Base-by-base conservation (phyloP, 2,888 invertebrate genomes). In the Tenthredo scrophulariae region DNA sequence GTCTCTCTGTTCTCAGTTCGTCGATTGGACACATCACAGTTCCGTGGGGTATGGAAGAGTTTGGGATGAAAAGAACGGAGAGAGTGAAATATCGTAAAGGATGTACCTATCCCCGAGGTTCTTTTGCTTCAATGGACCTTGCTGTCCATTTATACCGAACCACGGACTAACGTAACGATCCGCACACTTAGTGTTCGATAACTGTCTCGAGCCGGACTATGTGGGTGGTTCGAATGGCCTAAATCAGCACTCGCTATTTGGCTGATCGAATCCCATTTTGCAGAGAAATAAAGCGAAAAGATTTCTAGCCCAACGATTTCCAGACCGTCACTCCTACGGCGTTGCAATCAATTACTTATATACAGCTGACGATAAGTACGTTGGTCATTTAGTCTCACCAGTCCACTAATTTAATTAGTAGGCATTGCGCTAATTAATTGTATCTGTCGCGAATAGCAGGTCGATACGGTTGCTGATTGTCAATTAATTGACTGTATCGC, bases 401-500 rank as follows among this genome's bases (percentile, higher is more conserved):
- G 67, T 67, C 67, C 18, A 40, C 67, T 83, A 67, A 83, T 67
- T 83, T 83, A 83, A 83, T 83, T 83, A 70, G 83, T 46, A 37
- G 67, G 67, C 50, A 83, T 83, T 40, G 46, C 84, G 86, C 90
- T 92, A 92, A 92, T 92, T 92, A 92, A 92, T 92, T 90, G 92
- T 91, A 90, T 89, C 91, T 90, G 90, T 90, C 89, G 88, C 86
- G 87, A 87, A 89, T 89, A 89, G 89, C 88, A 87, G 86, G 85
- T 70, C 65, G 67, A 65, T 83, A 83, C 83, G 70, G 46, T 22
- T 46, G 88, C 90, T 91, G 91, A 92, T 92, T 91, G 91, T 91
- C 89, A 93, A 92, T 92, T 92, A 93, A 93, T 93, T 93, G 92
- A 91, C 92, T 92, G 90, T 93, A 93, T 92, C 91, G 88, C 86